Evolutionary conservation across 2,113 vertebrate genomes (phyloP).

Genomic region (Hylia prasina): DNA sequence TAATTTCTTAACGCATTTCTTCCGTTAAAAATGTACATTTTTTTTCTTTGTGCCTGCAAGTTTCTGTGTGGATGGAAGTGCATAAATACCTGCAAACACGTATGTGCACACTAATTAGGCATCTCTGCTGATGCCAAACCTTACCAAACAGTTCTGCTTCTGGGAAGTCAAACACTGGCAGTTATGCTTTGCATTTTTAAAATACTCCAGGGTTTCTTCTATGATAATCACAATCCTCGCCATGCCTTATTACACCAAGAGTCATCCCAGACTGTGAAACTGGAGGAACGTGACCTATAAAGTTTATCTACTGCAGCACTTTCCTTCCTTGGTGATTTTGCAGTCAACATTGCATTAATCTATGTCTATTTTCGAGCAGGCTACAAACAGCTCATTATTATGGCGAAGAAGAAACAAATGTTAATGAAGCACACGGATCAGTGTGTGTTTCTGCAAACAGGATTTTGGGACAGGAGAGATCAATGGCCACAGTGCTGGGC

Average conservation of each 20-base stretch:
- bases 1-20: background rate
- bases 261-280: background rate
- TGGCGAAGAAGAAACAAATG: background rate
- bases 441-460: background rate
- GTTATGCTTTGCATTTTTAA: background rate
- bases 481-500: background rate
- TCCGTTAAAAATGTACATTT: background rate
- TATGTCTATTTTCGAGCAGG: constrained; percentile 21
- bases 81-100: background rate
- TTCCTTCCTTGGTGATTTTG: constrained; percentile 46
- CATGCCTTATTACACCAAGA: constrained; percentile 30
- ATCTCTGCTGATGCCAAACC: background rate
- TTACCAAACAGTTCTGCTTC: background rate
- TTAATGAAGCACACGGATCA: constrained; percentile 25
- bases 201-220: background rate
- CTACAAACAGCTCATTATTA: background rate
- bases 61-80: background rate
- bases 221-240: background rate
- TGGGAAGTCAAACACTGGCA: background rate
- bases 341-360: constrained; percentile 54
- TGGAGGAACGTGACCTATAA: constrained; percentile 1
- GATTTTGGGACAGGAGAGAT: background rate
- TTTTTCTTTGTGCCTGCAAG: background rate
- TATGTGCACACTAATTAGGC: background rate
- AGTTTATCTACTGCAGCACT: constrained; percentile 17